Conservation (phyloP, 2,797 vertebrate species). For the Thalassophryne amazonica region DNA sequence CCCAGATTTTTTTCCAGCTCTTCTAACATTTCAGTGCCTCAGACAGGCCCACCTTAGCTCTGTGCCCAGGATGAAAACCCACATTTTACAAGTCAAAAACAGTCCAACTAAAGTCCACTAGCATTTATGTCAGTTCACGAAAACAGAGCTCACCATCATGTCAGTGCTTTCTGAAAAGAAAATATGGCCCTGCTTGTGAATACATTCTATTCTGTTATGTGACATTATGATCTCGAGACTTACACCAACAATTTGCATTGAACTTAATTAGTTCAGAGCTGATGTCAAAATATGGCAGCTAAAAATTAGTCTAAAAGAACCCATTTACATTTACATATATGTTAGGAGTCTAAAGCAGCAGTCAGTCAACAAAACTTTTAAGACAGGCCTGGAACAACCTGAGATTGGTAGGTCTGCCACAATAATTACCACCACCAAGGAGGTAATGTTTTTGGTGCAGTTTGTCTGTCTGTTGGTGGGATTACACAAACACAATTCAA, state of each 20-base stretch:
- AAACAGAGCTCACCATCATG: slow-evolving; percentile 1
- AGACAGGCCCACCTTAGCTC: slow-evolving; percentile 76
- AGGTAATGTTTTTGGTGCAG: too few relatives aligned
- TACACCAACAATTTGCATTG: too few relatives aligned
- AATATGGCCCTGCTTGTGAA: background rate
- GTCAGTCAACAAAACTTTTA: too few relatives aligned
- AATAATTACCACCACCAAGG: too few relatives aligned
- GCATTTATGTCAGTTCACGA: slow-evolving; percentile 25
- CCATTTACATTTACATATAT: background rate
- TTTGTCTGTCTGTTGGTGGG: background rate
- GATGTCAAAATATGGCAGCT: background rate
- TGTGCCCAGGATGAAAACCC: slow-evolving; percentile 39
- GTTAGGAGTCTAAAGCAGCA: too few relatives aligned
- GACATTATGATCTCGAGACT: too few relatives aligned
- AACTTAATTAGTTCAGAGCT: too few relatives aligned
- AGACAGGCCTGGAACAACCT: too few relatives aligned
- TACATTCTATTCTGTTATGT: background rate
- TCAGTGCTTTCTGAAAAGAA: background rate
- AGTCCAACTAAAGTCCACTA: slow-evolving; percentile 24
- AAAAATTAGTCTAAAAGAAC: background rate
- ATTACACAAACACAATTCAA: background rate
- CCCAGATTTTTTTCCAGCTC: slow-evolving; percentile 67
- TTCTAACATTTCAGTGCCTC: slow-evolving; percentile 73
- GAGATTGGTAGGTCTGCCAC: too few relatives aligned
- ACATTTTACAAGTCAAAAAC: slow-evolving; percentile 53